Evolutionary conservation across 2,888 invertebrate genomes (phyloP).

Genomic region (Osmoderma eremita): DNA sequence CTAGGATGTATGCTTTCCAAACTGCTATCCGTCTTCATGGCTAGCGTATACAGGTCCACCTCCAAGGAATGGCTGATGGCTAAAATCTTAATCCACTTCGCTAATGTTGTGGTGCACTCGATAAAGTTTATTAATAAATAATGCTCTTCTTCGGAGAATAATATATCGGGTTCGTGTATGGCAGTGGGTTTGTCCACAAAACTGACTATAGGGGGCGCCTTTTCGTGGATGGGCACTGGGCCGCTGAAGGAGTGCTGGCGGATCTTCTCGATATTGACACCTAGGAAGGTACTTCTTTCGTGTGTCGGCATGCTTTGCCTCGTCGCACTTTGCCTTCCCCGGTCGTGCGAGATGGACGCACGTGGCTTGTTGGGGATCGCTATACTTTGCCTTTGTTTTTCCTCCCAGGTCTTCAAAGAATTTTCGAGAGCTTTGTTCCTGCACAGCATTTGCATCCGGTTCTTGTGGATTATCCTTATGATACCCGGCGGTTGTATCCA

Average conservation of each 20-base stretch:
- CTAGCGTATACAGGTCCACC: conserved; percentile 79
- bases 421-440: conserved; percentile 91
- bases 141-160: conserved; percentile 73
- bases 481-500: conserved; percentile 98
- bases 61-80: conserved; percentile 77
- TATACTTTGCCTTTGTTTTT: conserved; percentile 76
- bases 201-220: conserved; percentile 55
- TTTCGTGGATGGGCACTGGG: conserved; percentile 54
- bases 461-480: conserved; percentile 95
- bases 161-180: conserved; percentile 58
- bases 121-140: conserved; percentile 80
- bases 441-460: conserved; percentile 95
- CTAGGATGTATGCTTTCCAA: conserved; percentile 82
- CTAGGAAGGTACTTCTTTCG: conserved; percentile 61
- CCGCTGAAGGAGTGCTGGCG: conserved; percentile 64
- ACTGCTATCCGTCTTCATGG: conserved; percentile 75
- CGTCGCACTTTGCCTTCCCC: conserved; percentile 59
- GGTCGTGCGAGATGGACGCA: conserved; percentile 61
- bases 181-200: conserved; percentile 55
- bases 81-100: conserved; percentile 80
- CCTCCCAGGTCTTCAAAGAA: conserved; percentile 88
- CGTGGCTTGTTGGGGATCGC: conserved; percentile 65
- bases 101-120: conserved; percentile 84
- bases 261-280: conserved; percentile 61
- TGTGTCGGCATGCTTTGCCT: conserved; percentile 62